A percentile compares a stretch with the other conserved stretches of the same genome.
phyloP scores from a whole-genome alignment of 1,140 invertebrate species.

The Lanistes nyassanus region DNA sequence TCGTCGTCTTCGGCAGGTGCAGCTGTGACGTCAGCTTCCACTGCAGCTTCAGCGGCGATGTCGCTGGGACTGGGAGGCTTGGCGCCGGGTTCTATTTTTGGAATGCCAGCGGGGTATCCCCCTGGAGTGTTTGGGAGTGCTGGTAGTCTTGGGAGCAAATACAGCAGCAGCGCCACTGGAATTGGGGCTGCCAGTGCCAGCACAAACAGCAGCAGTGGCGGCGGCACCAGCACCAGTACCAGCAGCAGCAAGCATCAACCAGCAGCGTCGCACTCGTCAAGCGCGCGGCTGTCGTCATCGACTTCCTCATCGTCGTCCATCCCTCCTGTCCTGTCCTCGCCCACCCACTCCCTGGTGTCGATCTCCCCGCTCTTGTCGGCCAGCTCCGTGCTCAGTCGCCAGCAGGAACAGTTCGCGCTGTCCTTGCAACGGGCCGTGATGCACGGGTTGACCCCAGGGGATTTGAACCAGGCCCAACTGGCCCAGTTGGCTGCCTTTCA shows the following conservation, averaged over 20 bases:
- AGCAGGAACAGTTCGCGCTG: conserved; percentile 24
- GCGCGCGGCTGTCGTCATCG: not conserved
- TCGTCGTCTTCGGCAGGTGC: not conserved
- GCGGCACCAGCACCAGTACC: not conserved
- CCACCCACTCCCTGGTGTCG: not conserved
- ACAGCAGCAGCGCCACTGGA: no score
- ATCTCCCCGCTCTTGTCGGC: conserved; percentile 2
- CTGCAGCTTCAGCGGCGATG: no score
- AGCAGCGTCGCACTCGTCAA: not conserved
- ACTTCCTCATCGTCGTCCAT: not conserved
- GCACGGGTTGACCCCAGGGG: conserved; percentile 8
- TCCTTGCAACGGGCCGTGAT: conserved; percentile 20
- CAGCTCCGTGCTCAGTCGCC: conserved; percentile 8
- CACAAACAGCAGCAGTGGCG: not conserved
- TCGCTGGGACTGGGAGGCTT: no score
- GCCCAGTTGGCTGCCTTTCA: conserved; percentile 21
- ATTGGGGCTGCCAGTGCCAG: no score
- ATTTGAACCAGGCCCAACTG: conserved; percentile 19
- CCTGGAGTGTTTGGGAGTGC: no score
- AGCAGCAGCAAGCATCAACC: conserved; percentile 1
- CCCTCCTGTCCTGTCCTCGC: not conserved
- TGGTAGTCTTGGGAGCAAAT: no score
- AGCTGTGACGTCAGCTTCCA: no score
- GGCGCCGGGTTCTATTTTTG: no score
- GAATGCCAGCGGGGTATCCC: no score